Evolutionary conservation across 2,113 vertebrate genomes (phyloP), one percentile per base, ranked within the genome.

Genomic region (Stigmatopora nigra): DNA sequence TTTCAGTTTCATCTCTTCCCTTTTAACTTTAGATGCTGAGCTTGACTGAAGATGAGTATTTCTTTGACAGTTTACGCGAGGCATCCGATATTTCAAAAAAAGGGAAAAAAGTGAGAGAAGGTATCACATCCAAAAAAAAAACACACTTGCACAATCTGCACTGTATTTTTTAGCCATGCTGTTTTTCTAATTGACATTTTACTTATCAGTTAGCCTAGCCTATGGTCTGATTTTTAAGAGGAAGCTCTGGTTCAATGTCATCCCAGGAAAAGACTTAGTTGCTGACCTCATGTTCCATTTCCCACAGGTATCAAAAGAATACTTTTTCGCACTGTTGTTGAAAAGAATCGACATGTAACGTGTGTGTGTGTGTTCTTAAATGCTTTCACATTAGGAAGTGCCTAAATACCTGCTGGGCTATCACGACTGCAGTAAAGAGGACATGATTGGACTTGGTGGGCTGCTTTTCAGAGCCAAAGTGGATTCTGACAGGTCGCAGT

Each of bases 351-450:
- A 31, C 17, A 13, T 19, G 7, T 38, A 35, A 36, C 55, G 8
- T 17, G 2, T 35, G 12, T n/a, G 8, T 17, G 2, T 35, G 12
- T n/a, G 13, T 56, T 31, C 13, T 55, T 25, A 25, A 55, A 55
- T 14, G n/a, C 36, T 16, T 4, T 1, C 58, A 5, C 7, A 9
- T 41, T n/a, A 99, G 97, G 97, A 99, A 79, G 68, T 98, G 45
- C 95, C 96, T 0, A 99, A 99, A 78, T 99, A 98, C 83, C 89
- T 98, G 76, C 87, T 93, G 65, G 96, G 97, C 3, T 98, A 96
- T 75, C 95, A 98, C 73, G 89, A 86, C 61, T 92, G 92, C 64
- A 90, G 89, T 12, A 92, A 85, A 80, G 93, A 96, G 16, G 95
- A 98, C 5, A 92, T 91, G 61, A 45, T 93, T 47, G 90, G 90